Evolutionary conservation across 2,888 invertebrate genomes (phyloP), one percentile per base, ranked within the genome.

Genomic region (Idaea straminata): DNA sequence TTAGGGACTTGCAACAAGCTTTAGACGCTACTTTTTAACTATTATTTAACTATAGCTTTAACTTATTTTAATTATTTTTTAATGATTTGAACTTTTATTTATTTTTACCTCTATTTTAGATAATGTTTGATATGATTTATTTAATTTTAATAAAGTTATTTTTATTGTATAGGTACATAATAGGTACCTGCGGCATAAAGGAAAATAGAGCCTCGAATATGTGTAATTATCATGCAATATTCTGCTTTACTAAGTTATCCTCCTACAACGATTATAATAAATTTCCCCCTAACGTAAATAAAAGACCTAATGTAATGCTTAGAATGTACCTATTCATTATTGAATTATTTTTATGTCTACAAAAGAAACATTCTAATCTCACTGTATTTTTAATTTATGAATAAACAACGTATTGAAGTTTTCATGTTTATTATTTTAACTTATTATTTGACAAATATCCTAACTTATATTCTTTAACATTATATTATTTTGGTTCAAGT

Each of bases 1-100:
- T 98, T 63, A 91, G 93, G 10, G 99, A 99, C 88, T 86, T 99
- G 58, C 94, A 96, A 69, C 95, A 96, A 84, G 98, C 98, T 6
- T 93, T 99, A 10, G 94, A 94, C 68, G 87, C 77, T 57, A 85
- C 94, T 58, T 92, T 92, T 74, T 79, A 84, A 72, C 10, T 10
- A 47, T 13, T 47, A 47, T 47, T 47, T 4, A 47, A 47, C 47
- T 47, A 47, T 47, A 47, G 4, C 13, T 47, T 47, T 13, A 10
- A 47, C 13, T 47, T 47, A 47, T 10, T 47, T 4, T 47, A 3
- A 36, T 10, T 13, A 47, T 13, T 47, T 13, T 47, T 47, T 47
- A 6, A 25, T 25, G 1, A 25, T 25, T 25, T 25, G 25, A 25
- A 2, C 25, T 25, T 25, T 25, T 25, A 25, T 25, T 25, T 25